Base-by-base conservation (phyloP, 2,888 invertebrate species). In the Eucriotettix oculatus region DNA sequence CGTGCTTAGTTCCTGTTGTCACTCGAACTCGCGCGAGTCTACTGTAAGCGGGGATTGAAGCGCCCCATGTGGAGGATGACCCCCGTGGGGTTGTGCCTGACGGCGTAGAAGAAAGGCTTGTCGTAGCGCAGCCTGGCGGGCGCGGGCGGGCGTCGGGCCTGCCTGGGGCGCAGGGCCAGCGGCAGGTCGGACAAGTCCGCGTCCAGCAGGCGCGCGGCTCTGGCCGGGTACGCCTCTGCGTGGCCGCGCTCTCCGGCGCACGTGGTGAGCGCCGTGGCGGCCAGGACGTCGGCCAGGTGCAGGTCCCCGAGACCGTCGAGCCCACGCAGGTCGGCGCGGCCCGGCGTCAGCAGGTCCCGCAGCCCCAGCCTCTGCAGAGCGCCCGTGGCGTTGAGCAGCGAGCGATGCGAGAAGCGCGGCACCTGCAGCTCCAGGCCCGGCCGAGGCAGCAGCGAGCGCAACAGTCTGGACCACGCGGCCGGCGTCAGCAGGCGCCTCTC, bases 51-150 rank as follows among this genome's bases (percentile, higher is more conserved):
- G 53, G 89, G 91, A 74, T 89, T 91, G 75, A 89, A 91, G 70
- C 91, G 79, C 53, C 92, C 92, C 78, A 90, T 88, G 71, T 89
- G 89, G 58, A 93, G 76, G 68, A 93, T 87, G 76, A 92, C 82
- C 63, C 92, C 92, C n/a, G 91, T 87, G 1, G 91, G 92, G 73
- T 92, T 92, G 73, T 93, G 92, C 69, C 92, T 80, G 14, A 92
- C 88, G 67, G 90, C 87, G 73, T 88, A 93, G 41, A 93, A 76
- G 78, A 93, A 93, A 0, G 92, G 92, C 69, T 90, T 79, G 68
- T 93, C 91, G 70, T 90, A 86, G 68, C 87, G 83, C 69, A 93
- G 77, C 69, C 90, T 78, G 9, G 86, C 87, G 44, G 42, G 70
- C 12, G 64, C 54, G 16, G 58, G 60, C 0, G 86, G 86, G 14